Conservation (phyloP, 2,888 invertebrate genomes). For the Clusia tigrina region DNA sequence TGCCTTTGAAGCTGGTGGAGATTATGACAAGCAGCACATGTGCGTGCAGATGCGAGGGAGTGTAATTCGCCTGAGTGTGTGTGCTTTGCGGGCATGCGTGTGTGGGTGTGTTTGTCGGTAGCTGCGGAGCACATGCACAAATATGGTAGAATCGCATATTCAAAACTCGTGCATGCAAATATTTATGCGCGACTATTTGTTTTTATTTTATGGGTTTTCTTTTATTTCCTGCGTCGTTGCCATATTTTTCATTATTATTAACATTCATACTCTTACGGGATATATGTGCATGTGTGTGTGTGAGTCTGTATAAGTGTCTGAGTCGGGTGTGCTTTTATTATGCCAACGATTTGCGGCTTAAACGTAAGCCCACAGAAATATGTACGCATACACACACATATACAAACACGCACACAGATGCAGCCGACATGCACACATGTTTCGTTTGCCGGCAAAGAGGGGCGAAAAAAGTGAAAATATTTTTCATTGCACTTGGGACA, state of each 20-base stretch:
- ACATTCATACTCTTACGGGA: neutral
- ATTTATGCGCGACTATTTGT: conserved; percentile 6
- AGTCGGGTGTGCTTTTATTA: neutral
- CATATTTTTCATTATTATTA: neutral
- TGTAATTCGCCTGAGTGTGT: neutral
- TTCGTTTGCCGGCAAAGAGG: neutral
- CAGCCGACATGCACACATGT: neutral
- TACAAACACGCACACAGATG: neutral
- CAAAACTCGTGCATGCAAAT: conserved; percentile 8
- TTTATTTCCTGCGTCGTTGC: neutral
- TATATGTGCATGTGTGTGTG: neutral
- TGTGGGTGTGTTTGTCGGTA: neutral
- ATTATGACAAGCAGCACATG: neutral
- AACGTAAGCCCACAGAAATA: neutral
- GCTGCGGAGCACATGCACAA: neutral
- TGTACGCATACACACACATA: neutral
- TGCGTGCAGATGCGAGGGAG: too few species aligned
- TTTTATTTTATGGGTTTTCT: conserved; percentile 6
- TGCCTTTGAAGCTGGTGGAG: neutral
- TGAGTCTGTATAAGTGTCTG: neutral
- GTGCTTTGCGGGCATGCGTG: neutral
- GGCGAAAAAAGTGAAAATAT: neutral
- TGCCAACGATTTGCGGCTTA: conserved; percentile 6
- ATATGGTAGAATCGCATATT: neutral
- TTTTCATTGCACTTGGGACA: neutral